A percentile compares a stretch with the other conserved stretches of the same genome.
Evolutionary conservation across 2,113 vertebrate species (phyloP).

Genomic region (Tragelaphus buxtoni): DNA sequence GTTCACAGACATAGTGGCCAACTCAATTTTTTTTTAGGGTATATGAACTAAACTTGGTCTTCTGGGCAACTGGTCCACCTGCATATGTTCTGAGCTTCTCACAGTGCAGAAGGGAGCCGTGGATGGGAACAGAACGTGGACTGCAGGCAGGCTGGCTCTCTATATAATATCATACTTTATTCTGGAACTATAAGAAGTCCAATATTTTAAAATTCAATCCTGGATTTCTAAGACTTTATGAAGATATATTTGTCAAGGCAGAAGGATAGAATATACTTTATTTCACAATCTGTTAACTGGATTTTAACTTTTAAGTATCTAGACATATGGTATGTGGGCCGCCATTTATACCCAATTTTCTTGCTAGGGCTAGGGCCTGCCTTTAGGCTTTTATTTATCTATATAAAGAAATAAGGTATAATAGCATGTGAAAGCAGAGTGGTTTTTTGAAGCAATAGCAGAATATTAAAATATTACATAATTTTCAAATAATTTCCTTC

Average conservation of each 20-base stretch:
- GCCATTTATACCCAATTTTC: background rate
- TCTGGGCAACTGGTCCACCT: background rate
- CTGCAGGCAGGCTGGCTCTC: background rate
- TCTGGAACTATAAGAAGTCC: background rate
- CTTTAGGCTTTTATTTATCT: slow-evolving; percentile 15
- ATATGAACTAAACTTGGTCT: background rate
- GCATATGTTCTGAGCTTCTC: background rate
- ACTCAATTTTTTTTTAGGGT: background rate
- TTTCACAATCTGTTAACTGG: slow-evolving; percentile 2
- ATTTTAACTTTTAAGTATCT: slow-evolving; percentile 22
- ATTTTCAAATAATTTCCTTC: background rate
- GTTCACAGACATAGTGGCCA: background rate
- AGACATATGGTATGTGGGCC: slow-evolving; percentile 33
- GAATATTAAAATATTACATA: background rate
- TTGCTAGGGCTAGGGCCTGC: background rate
- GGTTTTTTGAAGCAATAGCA: background rate
- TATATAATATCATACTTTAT: background rate
- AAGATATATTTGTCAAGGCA: background rate
- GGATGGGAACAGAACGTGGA: background rate
- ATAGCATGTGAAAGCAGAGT: background rate
- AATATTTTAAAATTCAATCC: background rate
- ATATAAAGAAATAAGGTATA: background rate
- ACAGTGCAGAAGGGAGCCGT: background rate
- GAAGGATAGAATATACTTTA: background rate
- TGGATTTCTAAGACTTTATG: background rate